Base-by-base conservation (phyloP, 2,888 invertebrate genomes). In the Polylopha cassiicola region DNA sequence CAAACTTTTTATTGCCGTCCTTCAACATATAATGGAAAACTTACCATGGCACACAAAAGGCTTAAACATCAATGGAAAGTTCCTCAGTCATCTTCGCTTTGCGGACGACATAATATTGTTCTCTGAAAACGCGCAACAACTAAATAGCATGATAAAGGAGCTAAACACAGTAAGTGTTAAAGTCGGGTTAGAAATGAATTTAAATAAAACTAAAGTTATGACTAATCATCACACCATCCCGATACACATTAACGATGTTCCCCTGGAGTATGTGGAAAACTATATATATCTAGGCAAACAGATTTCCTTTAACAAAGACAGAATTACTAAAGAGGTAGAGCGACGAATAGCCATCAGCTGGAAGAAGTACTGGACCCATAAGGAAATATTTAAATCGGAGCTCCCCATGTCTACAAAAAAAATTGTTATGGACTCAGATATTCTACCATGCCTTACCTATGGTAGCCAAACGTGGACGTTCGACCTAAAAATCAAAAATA, bases 371-470 rank as follows among this genome's bases (percentile, higher is more conserved):
- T 43, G 43, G 37, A 15, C 24, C 1, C 33, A 29, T 7, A 43
- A 43, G 11, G 43, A 43, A 24, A 37, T 43, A 15, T 15, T 37
- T 20, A 43, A 43, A 33, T 43, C 20, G 4, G 7, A 20, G 7
- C 20, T 20, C 3, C 7, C 20, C 3, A 4, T 20, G 20, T 2
- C 3, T 4, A 20, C 20, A 3, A 20, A 20, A 8, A 20, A 20
- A 8, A 20, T 20, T 4, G 7, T 20, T 20, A 4, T 20, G 20
- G 20, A 20, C 7, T 20, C 20, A 4, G 20, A 3, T 4, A 20
- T 20, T 4, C 20, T 20, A 20, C 4, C 20, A 6, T 20, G 20
- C 7, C 20, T 20, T 8, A 20, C 20, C 20, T 20, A 20, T 7
- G 20, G 20, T 6, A n/a, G 20, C 20, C 20, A 20, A 6, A 20